Percentiles rank a stretch among this genome's conserved stretches.
Conservation (phyloP, 1,140 invertebrate genomes). For the Drosophila pruinosa region DNA sequence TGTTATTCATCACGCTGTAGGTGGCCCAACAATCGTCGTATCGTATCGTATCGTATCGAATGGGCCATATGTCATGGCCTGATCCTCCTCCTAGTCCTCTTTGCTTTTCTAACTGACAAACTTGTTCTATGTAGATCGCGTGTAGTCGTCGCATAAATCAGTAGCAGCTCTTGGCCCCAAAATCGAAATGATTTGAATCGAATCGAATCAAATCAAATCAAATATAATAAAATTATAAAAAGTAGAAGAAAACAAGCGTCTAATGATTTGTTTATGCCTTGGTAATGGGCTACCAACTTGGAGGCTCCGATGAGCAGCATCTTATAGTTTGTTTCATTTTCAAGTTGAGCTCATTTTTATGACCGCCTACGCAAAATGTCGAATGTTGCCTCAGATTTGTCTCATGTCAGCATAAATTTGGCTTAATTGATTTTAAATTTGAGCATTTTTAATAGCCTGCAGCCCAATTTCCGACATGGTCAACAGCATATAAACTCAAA, state of each 20-base stretch:
- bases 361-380: slow-evolving; percentile 65
- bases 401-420: slow-evolving; percentile 79
- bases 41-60: too few species aligned
- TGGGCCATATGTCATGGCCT: not conserved
- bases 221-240: slow-evolving; percentile 3
- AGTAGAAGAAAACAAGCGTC: slow-evolving; percentile 6
- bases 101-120: not conserved
- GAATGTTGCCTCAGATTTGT: slow-evolving; percentile 60
- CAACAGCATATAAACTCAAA: slow-evolving; percentile 40
- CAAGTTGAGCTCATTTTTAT: slow-evolving; percentile 40
- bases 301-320: not conserved
- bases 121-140: slow-evolving; percentile 69
- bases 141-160: slow-evolving; percentile 67
- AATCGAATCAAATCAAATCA: not conserved
- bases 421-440: slow-evolving; percentile 79
- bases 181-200: not conserved
- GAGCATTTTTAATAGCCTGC: slow-evolving; percentile 66
- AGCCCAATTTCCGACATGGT: slow-evolving; percentile 56
- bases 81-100: slow-evolving; percentile 1
- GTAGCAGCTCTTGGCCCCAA: slow-evolving; percentile 1
- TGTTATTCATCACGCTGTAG: slow-evolving; percentile 73
- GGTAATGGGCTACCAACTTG: slow-evolving; percentile 55
- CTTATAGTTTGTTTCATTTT: slow-evolving; percentile 44
- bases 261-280: slow-evolving; percentile 74
- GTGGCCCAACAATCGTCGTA: slow-evolving; percentile 48